Evolutionary conservation across 1,140 invertebrate genomes (phyloP).

Genomic region (Cydia fagiglandana): DNA sequence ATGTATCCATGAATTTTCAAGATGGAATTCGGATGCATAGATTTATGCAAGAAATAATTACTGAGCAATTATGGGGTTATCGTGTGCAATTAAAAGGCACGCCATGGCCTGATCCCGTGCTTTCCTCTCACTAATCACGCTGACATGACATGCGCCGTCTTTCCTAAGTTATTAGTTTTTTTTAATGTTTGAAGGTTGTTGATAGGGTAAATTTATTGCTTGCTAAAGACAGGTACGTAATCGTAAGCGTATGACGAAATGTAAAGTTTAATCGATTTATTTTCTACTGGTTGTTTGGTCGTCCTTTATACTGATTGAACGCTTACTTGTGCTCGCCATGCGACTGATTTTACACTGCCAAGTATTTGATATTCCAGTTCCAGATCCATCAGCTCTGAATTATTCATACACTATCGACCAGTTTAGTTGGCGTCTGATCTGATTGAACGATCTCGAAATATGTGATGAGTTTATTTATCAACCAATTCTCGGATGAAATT

Average conservation of each 20-base stretch:
- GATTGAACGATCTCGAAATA: conserved; percentile 13
- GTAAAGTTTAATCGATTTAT: too few relatives aligned
- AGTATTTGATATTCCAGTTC: background rate
- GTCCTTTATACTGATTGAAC: too few relatives aligned
- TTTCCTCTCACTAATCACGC: background rate
- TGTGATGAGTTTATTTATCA: conserved; percentile 20
- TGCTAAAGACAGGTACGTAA: too few relatives aligned
- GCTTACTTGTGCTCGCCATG: background rate
- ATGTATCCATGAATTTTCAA: background rate
- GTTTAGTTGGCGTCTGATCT: background rate
- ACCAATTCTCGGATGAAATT: background rate
- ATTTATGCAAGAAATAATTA: background rate
- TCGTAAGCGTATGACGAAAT: too few relatives aligned
- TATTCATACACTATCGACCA: conserved; percentile 4
- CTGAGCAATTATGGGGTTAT: background rate
- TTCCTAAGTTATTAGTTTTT: background rate
- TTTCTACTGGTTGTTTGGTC: too few relatives aligned
- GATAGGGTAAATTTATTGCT: too few relatives aligned
- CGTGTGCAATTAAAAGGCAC: background rate
- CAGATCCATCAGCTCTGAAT: conserved; percentile 9
- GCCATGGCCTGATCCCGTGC: background rate
- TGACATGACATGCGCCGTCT: background rate
- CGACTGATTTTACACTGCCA: background rate
- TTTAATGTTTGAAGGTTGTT: too few relatives aligned
- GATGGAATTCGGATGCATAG: background rate